Base-by-base conservation (phyloP, 2,797 vertebrate genomes). In the Acrocephalus scirpaceus region DNA sequence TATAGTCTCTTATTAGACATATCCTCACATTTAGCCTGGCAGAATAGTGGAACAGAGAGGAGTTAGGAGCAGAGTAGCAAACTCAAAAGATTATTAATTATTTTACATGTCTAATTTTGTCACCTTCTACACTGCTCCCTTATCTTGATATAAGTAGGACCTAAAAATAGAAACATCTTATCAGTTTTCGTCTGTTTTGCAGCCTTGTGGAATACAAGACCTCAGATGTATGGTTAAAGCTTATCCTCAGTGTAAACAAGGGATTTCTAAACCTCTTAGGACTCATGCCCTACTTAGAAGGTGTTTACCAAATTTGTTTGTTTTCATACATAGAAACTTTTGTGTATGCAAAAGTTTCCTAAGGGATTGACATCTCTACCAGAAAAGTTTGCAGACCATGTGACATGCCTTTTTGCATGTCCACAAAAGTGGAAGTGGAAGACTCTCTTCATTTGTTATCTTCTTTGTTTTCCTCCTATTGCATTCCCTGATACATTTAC, bases 201-300 rank as follows among this genome's bases (percentile, higher is more conserved):
- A 81, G 44, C 58, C 57, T 80, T 69, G 65, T 90, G 82, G 86
- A 93, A 83, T 83, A n/a, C 25, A 72, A 75, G 74, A 78, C 77
- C 86, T 96, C 50, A 42, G 40, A 74, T 91, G 34, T 73, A 62
- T 87, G 87, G 65, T 83, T 96, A 58, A 86, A 90, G 86, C 93
- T 97, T 93, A 94, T 90, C 76, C 79, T 95, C 29, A 34, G 70
- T 66, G 60, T 78, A 95, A 88, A 90, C 70, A 56, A 40, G 47
- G 58, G 90, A 88, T 95, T 96, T 95, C 58, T 95, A 93, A 97
- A 95, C 73, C 88, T 96, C 94, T 96, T 95, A 88, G 76, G 61
- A 84, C 40, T 92, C 79, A 25, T 94, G 86, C 51, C 86, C 86
- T 95, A 58, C 79, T 94, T 95, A 75, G 38, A 54, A 84, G 70